Base-by-base conservation (phyloP, 2,888 invertebrate genomes). In the Drosophila putrida region DNA sequence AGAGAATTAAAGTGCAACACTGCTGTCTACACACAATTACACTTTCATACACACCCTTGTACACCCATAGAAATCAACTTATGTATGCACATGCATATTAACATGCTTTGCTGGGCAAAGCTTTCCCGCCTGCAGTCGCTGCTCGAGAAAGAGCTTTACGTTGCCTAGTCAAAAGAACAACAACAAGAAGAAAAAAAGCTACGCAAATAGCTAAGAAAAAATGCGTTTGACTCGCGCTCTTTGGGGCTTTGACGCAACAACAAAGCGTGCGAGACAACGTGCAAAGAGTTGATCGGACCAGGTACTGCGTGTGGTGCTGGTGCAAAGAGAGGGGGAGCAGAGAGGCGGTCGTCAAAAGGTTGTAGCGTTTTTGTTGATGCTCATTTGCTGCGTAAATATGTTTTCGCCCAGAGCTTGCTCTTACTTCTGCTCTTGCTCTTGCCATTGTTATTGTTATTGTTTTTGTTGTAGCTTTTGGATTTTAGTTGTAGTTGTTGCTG, bases 381-480 rank as follows among this genome's bases (percentile, higher is more conserved):
- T 79, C 80, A 65, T 73, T 84, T 67, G 71, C 86, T 85, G 85
- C 85, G 87, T 85, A 84, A 84, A 81, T 81, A 77, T 81, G 75
- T 55, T 75, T 50, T 13, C 28, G 44, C 46, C 31, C 36, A 53
- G 43, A 38, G 33, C 27, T 54, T 65, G 47, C 75, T 71, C 75
- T 71, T 57, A 44, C 61, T 75, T 33, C 35, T 39, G 64, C 65
- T 61, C 38, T 61, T 59, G 39, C 47, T 27, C 33, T 27, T 55
- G 47, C 49, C 49, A 15, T 20, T 55, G 47, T 51, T 49, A 15
- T 41, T 72, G 31, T 47, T 64, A 51, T 68, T 57, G 58, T 39
- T 62, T 44, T 15, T 44, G 11, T 47, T 64, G 55, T 68, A 59
- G 58, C 47, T 62, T 44, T 15, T 44, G 11, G n/a, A 35, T 64